These are phyloP conservation scores for Meloidogyne exigua DNA, from an alignment of 1,140 invertebrate genomes.

Conservation along the genomic window DNA sequence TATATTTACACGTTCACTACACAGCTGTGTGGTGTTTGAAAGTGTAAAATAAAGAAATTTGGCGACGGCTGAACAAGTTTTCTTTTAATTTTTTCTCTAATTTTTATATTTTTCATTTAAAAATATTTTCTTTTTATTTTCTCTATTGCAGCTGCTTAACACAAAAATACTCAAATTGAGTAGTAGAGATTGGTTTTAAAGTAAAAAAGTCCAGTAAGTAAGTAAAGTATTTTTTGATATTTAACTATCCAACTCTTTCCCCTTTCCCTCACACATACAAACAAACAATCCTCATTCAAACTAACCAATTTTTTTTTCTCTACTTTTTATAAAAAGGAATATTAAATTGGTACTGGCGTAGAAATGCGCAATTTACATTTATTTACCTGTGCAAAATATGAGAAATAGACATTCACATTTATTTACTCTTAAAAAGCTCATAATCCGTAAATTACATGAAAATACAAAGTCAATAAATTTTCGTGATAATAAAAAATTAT, in stretches of 20 bases:
- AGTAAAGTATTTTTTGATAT: background rate
- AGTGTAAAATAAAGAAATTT: background rate
- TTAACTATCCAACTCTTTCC: background rate
- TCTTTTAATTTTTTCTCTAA: background rate
- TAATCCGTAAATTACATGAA: slow-evolving; percentile 1
- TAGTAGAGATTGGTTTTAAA: background rate
- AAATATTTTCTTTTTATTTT: background rate
- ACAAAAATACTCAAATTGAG: background rate
- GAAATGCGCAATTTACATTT: background rate
- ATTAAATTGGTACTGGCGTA: background rate
- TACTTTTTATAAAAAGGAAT: background rate
- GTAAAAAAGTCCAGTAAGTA: background rate
- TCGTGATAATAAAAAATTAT: background rate
- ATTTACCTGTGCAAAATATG: background rate
- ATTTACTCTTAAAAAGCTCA: background rate
- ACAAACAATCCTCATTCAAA: background rate
- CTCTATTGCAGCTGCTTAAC: background rate
- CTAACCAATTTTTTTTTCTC: background rate
- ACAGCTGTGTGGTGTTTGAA: background rate
- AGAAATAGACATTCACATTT: background rate
- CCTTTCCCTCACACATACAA: background rate
- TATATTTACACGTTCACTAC: background rate
- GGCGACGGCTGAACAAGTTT: slow-evolving; percentile 1
- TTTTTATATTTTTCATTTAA: background rate
- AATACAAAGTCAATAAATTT: background rate